phyloP scores from a whole-genome alignment of 1,140 invertebrate genomes.

The Carposina sasakii region DNA sequence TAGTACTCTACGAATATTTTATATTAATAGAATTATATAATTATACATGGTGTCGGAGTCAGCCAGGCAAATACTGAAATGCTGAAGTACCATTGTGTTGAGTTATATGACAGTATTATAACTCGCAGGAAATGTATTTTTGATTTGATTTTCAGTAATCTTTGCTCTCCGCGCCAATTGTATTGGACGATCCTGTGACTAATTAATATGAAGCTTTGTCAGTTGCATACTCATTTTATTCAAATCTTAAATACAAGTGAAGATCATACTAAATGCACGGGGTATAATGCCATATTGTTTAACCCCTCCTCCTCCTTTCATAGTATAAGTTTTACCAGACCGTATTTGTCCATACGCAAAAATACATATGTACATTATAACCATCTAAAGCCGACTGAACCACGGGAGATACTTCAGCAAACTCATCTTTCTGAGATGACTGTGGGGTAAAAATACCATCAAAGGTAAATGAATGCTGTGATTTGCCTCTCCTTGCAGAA shows the following conservation, averaged over 20 bases:
- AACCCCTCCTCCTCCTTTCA: constrained; percentile 77
- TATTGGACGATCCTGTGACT: too few species aligned
- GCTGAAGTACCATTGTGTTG: too few species aligned
- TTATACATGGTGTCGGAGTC: too few species aligned
- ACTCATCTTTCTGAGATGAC: constrained; percentile 79
- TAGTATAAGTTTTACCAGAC: constrained; percentile 92
- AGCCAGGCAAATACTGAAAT: too few species aligned
- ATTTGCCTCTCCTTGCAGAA: constrained; percentile 64
- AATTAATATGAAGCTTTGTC: constrained; percentile 86
- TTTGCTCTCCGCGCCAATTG: too few species aligned
- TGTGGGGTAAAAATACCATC: constrained; percentile 86
- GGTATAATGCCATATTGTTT: constrained; percentile 84
- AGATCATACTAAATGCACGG: constrained; percentile 84
- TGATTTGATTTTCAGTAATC: too few species aligned
- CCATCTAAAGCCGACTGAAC: constrained; percentile 92
- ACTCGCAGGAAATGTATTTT: too few species aligned
- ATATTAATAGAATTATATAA: too few species aligned
- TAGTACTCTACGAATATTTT: too few species aligned
- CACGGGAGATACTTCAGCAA: constrained; percentile 79
- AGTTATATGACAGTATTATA: too few species aligned
- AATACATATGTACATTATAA: constrained; percentile 95
- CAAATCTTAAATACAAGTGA: constrained; percentile 80
- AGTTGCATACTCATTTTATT: constrained; percentile 84
- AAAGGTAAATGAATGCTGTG: constrained; percentile 81
- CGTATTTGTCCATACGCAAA: constrained; percentile 98